Conservation (phyloP, 2,797 vertebrate genomes). For the Hypotaenidia okinawae region DNA sequence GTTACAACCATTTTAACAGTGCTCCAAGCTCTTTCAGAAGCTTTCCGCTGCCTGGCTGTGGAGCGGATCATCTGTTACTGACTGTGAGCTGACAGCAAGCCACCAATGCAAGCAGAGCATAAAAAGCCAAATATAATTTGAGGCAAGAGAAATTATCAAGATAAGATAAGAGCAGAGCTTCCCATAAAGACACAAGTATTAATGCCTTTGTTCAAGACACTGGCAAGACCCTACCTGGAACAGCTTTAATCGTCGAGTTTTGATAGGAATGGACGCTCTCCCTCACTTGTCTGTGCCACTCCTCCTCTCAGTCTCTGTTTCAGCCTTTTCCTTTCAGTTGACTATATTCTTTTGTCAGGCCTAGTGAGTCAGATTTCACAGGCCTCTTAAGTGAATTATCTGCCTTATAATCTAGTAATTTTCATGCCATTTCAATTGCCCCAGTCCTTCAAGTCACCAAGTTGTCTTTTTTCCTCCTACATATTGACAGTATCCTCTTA, state of each 20-base stretch:
- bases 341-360: background rate
- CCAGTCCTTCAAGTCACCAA: background rate
- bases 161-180: background rate
- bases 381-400: background rate
- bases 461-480: background rate
- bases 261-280: background rate
- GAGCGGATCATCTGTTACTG: background rate
- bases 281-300: background rate
- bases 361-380: background rate
- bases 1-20: background rate
- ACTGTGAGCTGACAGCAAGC: background rate
- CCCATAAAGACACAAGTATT: background rate
- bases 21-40: background rate
- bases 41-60: background rate
- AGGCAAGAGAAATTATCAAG: background rate
- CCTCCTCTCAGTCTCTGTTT: fast-evolving
- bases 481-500: background rate
- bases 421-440: background rate
- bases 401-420: background rate
- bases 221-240: background rate
- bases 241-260: background rate
- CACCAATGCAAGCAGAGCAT: background rate
- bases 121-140: background rate
- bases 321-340: background rate
- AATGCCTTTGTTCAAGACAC: background rate